Evolutionary conservation across 1,140 invertebrate genomes (phyloP).

Genomic region (Sycobia sp.): DNA sequence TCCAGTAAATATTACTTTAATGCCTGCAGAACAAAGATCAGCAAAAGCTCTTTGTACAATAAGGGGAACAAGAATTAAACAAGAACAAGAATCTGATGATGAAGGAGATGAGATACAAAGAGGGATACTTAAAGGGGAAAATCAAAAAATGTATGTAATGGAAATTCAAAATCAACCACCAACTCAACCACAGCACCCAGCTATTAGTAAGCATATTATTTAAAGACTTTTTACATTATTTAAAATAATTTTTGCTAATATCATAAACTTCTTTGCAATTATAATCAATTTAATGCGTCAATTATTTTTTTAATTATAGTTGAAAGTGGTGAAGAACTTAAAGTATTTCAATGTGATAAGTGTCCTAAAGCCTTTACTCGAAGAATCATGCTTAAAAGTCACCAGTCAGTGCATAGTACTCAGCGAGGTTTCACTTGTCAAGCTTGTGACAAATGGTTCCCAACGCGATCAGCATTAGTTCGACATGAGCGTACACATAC

Average conservation of each 20-base stretch:
- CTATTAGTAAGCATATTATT: slow-evolving; percentile 43
- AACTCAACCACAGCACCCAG: slow-evolving; percentile 32
- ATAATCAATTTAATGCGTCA: background rate
- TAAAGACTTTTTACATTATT: too few relatives aligned
- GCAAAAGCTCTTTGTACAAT: slow-evolving; percentile 60
- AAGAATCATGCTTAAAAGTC: slow-evolving; percentile 65
- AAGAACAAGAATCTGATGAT: slow-evolving; percentile 60
- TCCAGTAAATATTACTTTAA: slow-evolving; percentile 61
- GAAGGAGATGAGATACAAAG: slow-evolving; percentile 55
- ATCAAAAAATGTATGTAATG: slow-evolving; percentile 57
- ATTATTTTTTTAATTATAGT: slow-evolving; percentile 40
- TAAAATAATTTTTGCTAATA: too few relatives aligned
- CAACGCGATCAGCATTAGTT: slow-evolving; percentile 76
- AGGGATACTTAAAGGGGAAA: slow-evolving; percentile 50
- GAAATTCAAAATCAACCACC: slow-evolving; percentile 46
- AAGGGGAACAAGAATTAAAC: slow-evolving; percentile 56
- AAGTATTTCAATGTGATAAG: slow-evolving; percentile 64
- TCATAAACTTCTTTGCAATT: background rate
- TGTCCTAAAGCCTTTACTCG: slow-evolving; percentile 66
- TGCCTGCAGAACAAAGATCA: slow-evolving; percentile 54
- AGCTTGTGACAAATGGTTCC: slow-evolving; percentile 81
- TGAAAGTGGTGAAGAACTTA: slow-evolving; percentile 56
- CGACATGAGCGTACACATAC: slow-evolving; percentile 80
- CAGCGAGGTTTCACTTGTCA: slow-evolving; percentile 68
- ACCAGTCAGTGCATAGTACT: slow-evolving; percentile 68